Evolutionary conservation across 2,888 invertebrate genomes (phyloP), one percentile per base, ranked within the genome.

Genomic region (Pandemis heparana): DNA sequence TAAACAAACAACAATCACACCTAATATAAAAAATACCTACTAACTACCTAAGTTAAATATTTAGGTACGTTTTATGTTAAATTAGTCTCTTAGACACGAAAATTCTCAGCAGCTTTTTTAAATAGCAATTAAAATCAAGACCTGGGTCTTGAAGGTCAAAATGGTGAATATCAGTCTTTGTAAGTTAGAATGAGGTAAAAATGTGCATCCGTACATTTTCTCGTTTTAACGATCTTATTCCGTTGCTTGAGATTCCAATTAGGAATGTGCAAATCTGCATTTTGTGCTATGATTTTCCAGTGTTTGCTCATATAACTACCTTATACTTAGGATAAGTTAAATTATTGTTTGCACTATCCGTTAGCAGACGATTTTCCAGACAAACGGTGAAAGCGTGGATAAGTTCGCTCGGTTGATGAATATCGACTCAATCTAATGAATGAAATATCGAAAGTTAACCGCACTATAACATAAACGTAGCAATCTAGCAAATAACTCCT

Each of bases 401-500:
- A 51, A 63, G 64, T 62, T 69, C 56, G 39, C 43, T 64, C 69
- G 38, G 53, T 56, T 53, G 23, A 68, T 63, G 63, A 69, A 60
- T 65, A 74, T 70, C 51, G 51, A 63, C 75, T 74, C 74, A 64
- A 77, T 76, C 70, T 77, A 77, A 75, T 67, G 70, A 77, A 75
- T 67, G 70, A 51, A 76, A 75, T 76, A 77, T 79, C 74, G 80
- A 81, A 79, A 81, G 79, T 74, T 76, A 79, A 80, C 81, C 81
- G 68, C 79, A 77, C 68, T 53, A 61, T 75, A 75, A 64, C 76
- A 75, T 76, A 75, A 78, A 77, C 77, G 76, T 75, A 75, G 74
- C 76, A 77, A 79, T 79, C 73, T 64, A 69, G 56, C 60, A 59
- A 75, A 75, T 75, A 72, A 67, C 65, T 60, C 38, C 60, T n/a